These are phyloP conservation scores for Pseudoips prasinana DNA, from an alignment of 2,888 invertebrate species.

Conservation along the genomic window DNA sequence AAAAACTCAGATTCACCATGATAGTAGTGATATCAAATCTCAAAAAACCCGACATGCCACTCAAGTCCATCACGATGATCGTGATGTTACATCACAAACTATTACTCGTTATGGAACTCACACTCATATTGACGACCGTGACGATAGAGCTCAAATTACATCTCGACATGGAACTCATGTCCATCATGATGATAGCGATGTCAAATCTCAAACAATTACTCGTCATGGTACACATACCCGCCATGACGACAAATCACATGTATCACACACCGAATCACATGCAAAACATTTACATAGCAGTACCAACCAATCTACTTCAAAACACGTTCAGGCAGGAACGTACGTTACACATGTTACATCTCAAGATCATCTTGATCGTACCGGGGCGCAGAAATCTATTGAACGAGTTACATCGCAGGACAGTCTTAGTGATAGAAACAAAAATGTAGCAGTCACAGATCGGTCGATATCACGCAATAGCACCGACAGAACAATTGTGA, in stretches of 20 bases:
- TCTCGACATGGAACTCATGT: constrained; percentile 29
- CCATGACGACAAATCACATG: constrained; percentile 20
- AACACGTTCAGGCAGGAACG: constrained; percentile 44
- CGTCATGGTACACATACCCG: constrained; percentile 31
- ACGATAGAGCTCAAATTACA: constrained; percentile 18
- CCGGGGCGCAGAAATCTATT: constrained; percentile 61
- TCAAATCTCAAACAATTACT: constrained; percentile 22
- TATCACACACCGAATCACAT: constrained; percentile 43
- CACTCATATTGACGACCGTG: constrained; percentile 10
- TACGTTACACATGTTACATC: constrained; percentile 41
- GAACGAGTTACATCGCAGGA: constrained; percentile 66
- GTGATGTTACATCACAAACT: constrained; percentile 37
- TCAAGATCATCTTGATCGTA: constrained; percentile 32
- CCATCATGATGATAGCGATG: constrained; percentile 28
- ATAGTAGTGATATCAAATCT: too few relatives aligned
- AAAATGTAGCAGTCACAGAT: constrained; percentile 39
- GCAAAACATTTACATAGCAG: constrained; percentile 39
- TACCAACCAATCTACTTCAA: constrained; percentile 39
- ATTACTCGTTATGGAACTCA: constrained; percentile 30
- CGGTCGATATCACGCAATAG: constrained; percentile 44
- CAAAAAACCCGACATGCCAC: constrained; percentile 29
- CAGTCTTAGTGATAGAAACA: constrained; percentile 38
- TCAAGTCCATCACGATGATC: constrained; percentile 29
- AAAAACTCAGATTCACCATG: too few relatives aligned
- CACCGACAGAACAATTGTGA: constrained; percentile 46